These are phyloP conservation scores for Hydriomena furcata DNA, from an alignment of 2,888 invertebrate species.

Conservation along the genomic window DNA sequence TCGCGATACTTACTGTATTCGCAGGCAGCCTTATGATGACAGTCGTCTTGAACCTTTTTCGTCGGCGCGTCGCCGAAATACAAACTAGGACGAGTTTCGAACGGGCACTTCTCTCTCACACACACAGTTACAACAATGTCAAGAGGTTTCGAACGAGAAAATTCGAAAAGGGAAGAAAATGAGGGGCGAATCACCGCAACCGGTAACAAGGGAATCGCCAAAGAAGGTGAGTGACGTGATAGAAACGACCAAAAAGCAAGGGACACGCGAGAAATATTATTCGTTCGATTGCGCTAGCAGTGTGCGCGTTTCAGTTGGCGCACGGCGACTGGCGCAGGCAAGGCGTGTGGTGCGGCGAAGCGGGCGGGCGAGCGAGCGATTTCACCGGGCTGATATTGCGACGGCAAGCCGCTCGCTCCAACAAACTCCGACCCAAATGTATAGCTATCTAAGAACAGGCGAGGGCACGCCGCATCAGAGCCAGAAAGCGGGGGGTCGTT, in stretches of 20 bases:
- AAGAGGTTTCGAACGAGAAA: slow-evolving; percentile 44
- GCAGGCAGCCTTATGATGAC: slow-evolving; percentile 82
- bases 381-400: slow-evolving; percentile 83
- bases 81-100: slow-evolving; percentile 64
- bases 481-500: slow-evolving; percentile 72
- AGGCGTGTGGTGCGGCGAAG: slow-evolving; percentile 77
- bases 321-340: slow-evolving; percentile 82
- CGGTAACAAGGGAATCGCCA: slow-evolving; percentile 53
- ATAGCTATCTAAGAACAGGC: slow-evolving; percentile 64
- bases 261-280: slow-evolving; percentile 66
- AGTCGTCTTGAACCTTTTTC: slow-evolving; percentile 78
- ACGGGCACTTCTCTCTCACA: slow-evolving; percentile 66
- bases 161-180: slow-evolving; percentile 49
- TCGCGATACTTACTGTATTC: slow-evolving; percentile 78
- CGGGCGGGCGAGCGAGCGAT: slow-evolving; percentile 82
- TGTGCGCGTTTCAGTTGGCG: slow-evolving; percentile 83
- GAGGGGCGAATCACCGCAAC: slow-evolving; percentile 40
- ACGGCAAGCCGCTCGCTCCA: slow-evolving; percentile 73
- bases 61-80: slow-evolving; percentile 58
- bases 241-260: slow-evolving; percentile 59
- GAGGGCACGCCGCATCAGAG: slow-evolving; percentile 61
- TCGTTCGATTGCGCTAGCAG: slow-evolving; percentile 78
- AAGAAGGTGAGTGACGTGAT: slow-evolving; percentile 46
- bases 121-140: slow-evolving; percentile 43
- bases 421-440: slow-evolving; percentile 76